phyloP scores from a whole-genome alignment of 2,888 invertebrate species.

The Brachypalpus laphriformis region DNA sequence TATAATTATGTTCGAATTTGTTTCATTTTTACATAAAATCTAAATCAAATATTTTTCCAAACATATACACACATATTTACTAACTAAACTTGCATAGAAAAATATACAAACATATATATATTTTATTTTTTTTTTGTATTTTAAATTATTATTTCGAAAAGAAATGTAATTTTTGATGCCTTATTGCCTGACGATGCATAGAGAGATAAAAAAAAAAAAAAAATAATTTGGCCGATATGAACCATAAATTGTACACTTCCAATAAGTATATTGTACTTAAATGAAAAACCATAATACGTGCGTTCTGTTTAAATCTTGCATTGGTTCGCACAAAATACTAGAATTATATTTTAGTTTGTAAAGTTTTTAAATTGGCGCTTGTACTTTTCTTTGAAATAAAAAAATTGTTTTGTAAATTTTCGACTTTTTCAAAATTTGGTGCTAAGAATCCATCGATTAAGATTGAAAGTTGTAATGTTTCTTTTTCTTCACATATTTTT shows the following conservation, averaged over 20 bases:
- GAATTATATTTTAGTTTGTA: slow-evolving; percentile 11
- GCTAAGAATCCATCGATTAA: slow-evolving; percentile 1
- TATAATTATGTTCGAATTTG: slow-evolving; percentile 35
- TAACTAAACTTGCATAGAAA: slow-evolving; percentile 51
- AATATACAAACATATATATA: slow-evolving; percentile 58
- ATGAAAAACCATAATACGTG: slow-evolving; percentile 11
- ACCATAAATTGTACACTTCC: slow-evolving; percentile 20
- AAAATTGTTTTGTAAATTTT: neutral
- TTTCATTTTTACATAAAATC: slow-evolving; percentile 40
- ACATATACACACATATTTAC: slow-evolving; percentile 42
- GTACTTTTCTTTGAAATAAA: neutral
- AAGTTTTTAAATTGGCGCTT: slow-evolving; percentile 11
- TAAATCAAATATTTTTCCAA: slow-evolving; percentile 28
- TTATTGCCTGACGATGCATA: slow-evolving; percentile 55
- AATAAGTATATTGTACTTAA: slow-evolving; percentile 64
- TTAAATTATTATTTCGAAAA: slow-evolving; percentile 33
- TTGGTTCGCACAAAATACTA: slow-evolving; percentile 61
- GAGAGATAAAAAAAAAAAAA: neutral
- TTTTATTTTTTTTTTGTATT: slow-evolving; percentile 12
- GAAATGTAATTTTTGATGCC: slow-evolving; percentile 65
- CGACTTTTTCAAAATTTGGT: neutral
- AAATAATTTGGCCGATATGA: slow-evolving; percentile 20
- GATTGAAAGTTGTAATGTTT: neutral
- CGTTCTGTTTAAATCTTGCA: slow-evolving; percentile 40
- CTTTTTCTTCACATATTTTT: slow-evolving; percentile 13